These are phyloP conservation scores for Nasua narica DNA, from an alignment of 2,797 vertebrate genomes.

Conservation along the genomic window DNA sequence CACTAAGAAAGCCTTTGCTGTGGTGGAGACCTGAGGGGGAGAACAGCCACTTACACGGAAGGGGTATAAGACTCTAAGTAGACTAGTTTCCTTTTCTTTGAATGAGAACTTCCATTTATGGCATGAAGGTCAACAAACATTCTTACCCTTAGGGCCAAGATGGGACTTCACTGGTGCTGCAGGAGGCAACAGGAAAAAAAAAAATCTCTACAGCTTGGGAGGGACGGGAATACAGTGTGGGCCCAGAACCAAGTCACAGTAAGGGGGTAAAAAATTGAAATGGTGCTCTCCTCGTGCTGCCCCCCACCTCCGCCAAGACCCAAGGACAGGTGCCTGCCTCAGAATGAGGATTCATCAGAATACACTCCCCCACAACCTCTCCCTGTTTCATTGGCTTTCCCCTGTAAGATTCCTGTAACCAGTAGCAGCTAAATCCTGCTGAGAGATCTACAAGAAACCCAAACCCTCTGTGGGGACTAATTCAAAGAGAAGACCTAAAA, in stretches of 20 bases:
- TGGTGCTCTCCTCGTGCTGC: too few relatives aligned
- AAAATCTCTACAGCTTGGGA: neutral
- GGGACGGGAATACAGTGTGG: neutral
- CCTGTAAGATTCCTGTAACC: neutral
- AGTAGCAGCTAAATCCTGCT: neutral
- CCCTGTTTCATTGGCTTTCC: neutral
- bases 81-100: neutral
- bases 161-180: neutral
- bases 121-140: neutral
- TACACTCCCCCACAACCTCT: neutral
- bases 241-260: neutral
- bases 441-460: neutral
- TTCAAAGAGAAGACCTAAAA: neutral
- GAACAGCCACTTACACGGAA: neutral
- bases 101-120: neutral
- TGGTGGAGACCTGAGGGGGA: neutral
- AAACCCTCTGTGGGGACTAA: neutral
- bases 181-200: neutral
- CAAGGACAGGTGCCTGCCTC: neutral
- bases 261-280: neutral
- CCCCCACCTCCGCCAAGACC: too few relatives aligned
- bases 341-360: neutral
- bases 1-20: neutral
- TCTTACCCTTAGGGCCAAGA: neutral
- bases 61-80: neutral